These are phyloP conservation scores for Diachasmimorpha longicaudata DNA, from an alignment of 1,140 invertebrate species.

Conservation along the genomic window DNA sequence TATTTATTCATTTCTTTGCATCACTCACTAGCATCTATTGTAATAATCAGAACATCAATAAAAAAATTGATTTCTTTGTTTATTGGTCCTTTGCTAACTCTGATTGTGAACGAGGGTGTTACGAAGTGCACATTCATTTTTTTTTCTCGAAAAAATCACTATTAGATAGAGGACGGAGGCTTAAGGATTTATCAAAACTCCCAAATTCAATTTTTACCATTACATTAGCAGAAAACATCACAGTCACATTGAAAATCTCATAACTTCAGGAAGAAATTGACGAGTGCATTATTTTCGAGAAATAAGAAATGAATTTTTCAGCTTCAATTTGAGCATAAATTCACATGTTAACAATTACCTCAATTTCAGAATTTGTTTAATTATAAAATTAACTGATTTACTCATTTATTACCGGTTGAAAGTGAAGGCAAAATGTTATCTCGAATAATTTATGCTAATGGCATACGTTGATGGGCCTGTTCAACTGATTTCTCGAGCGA, in stretches of 20 bases:
- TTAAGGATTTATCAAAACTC: not conserved
- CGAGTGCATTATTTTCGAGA: conserved; percentile 1
- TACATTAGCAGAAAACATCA: conserved; percentile 54
- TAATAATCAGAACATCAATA: too few relatives aligned
- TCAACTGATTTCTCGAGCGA: not conserved
- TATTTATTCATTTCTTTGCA: too few relatives aligned
- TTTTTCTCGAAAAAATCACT: not conserved
- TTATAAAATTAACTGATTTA: not conserved
- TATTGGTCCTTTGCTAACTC: not conserved
- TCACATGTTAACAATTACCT: not conserved
- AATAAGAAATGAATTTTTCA: not conserved
- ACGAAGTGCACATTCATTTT: not conserved
- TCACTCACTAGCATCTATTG: too few relatives aligned
- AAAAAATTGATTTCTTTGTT: not conserved
- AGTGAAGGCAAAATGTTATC: not conserved
- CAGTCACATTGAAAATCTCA: conserved; percentile 48
- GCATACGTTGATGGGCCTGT: not conserved
- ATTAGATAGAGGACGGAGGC: not conserved
- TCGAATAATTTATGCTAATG: not conserved
- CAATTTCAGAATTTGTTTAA: not conserved
- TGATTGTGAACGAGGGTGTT: not conserved
- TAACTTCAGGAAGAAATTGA: conserved; percentile 31
- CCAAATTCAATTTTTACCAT: conserved; percentile 15
- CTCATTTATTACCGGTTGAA: not conserved
- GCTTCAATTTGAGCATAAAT: too few relatives aligned